Percentiles rank a stretch among this genome's conserved stretches.
These are phyloP conservation scores for Drosophila austrosaltans DNA, from an alignment of 2,888 invertebrate species.

Conservation along the genomic window DNA sequence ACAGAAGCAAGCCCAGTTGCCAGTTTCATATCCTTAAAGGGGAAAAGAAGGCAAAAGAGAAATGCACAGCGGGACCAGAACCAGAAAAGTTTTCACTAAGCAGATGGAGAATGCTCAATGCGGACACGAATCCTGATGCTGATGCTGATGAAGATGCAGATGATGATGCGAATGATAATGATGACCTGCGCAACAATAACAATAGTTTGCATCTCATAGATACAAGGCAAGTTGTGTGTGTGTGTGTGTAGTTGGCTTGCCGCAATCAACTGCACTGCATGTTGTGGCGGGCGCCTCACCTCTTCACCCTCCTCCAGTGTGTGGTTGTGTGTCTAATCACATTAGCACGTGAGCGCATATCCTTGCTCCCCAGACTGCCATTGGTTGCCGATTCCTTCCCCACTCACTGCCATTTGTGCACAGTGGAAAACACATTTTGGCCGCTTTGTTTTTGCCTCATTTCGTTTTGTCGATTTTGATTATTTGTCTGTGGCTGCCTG, in stretches of 20 bases:
- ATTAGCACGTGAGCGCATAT: conserved; percentile 76
- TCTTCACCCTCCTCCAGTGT: neutral
- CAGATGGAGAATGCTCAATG: conserved; percentile 2
- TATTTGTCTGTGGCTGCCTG: conserved; percentile 71
- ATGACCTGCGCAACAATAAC: conserved; percentile 74
- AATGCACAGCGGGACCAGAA: conserved; percentile 48
- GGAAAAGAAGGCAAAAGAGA: neutral
- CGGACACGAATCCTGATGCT: neutral
- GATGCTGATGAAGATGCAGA: conserved; percentile 9
- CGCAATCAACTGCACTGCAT: conserved; percentile 80
- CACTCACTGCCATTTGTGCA: conserved; percentile 29
- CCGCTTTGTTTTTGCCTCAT: conserved; percentile 76
- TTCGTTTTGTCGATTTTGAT: conserved; percentile 76
- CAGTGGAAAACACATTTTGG: conserved; percentile 76
- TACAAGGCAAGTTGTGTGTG: conserved; percentile 35
- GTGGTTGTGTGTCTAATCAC: conserved; percentile 71
- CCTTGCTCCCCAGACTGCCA: conserved; percentile 68
- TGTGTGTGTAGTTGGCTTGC: conserved; percentile 45
- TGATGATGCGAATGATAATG: conserved; percentile 48
- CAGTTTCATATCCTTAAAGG: conserved; percentile 40
- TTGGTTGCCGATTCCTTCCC: conserved; percentile 31
- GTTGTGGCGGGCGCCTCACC: conserved; percentile 68
- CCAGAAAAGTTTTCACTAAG: conserved; percentile 47
- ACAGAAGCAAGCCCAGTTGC: neutral
- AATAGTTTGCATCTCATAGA: conserved; percentile 72